A percentile compares a stretch with the other conserved stretches of the same genome.
These are phyloP conservation scores for Osmoderma eremita DNA, from an alignment of 2,888 invertebrate species.

Conservation along the genomic window DNA sequence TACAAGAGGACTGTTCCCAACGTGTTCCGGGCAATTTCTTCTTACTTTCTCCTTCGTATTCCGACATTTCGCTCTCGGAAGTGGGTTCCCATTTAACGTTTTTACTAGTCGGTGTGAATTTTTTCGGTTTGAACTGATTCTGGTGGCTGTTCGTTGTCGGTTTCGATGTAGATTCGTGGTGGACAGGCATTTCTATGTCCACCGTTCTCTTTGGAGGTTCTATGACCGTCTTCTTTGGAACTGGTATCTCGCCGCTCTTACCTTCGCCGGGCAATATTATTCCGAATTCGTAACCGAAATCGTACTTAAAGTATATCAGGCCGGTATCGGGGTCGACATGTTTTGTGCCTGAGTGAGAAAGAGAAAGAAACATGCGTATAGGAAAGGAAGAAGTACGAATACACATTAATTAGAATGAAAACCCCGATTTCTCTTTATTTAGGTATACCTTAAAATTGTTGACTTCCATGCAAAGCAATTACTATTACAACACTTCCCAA, in stretches of 20 bases:
- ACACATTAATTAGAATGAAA: background rate
- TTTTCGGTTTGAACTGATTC: conserved; percentile 62
- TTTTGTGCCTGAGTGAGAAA: conserved; percentile 70
- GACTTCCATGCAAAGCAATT: no score
- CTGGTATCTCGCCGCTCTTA: conserved; percentile 64
- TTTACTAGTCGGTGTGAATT: conserved; percentile 61
- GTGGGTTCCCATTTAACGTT: conserved; percentile 71
- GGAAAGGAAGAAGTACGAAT: background rate
- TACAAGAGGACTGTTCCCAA: conserved; percentile 66
- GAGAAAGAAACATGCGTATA: background rate
- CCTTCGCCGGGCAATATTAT: conserved; percentile 76
- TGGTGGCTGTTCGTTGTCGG: conserved; percentile 47
- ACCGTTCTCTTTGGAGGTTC: conserved; percentile 67
- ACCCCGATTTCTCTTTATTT: no score
- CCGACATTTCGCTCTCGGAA: conserved; percentile 72
- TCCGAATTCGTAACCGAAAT: conserved; percentile 83
- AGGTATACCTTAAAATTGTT: no score
- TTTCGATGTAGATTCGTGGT: conserved; percentile 70
- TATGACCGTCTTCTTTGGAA: conserved; percentile 63
- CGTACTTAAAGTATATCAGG: conserved; percentile 83
- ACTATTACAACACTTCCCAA: no score
- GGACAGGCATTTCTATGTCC: conserved; percentile 74
- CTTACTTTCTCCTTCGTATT: conserved; percentile 65
- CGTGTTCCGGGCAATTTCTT: conserved; percentile 59
- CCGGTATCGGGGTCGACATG: conserved; percentile 81